Conservation (phyloP, 2,888 invertebrate species). For the Ypsolopha sequella region DNA sequence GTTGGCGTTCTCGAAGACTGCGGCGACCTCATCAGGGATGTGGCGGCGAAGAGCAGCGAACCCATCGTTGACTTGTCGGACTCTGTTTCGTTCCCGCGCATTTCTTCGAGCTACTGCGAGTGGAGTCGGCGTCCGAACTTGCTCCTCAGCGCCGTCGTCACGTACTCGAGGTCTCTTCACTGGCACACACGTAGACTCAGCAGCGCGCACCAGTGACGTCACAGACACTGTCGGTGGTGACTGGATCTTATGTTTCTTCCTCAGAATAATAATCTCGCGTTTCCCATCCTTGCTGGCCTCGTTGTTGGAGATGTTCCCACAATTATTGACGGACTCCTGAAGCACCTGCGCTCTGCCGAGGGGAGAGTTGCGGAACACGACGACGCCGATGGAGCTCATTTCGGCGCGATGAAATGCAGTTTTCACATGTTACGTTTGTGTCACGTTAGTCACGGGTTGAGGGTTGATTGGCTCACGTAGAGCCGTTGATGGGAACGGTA, state of each 20-base stretch:
- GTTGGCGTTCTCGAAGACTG: slow-evolving; percentile 75
- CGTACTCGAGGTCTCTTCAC: slow-evolving; percentile 44
- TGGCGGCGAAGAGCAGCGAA: slow-evolving; percentile 90
- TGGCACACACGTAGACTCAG: slow-evolving; percentile 34
- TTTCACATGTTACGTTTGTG: slow-evolving; percentile 53
- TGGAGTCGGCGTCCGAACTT: slow-evolving; percentile 74
- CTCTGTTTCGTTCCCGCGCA: slow-evolving; percentile 92
- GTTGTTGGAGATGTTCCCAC: slow-evolving; percentile 65
- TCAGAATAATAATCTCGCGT: slow-evolving; percentile 67
- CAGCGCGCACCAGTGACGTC: slow-evolving; percentile 50
- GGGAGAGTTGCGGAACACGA: slow-evolving; percentile 71
- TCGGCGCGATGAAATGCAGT: slow-evolving; percentile 37
- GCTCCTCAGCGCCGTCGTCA: slow-evolving; percentile 58
- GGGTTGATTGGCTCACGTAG: slow-evolving; percentile 33
- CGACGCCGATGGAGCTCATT: slow-evolving; percentile 72
- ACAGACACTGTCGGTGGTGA: slow-evolving; percentile 51
- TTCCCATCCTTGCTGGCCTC: slow-evolving; percentile 39
- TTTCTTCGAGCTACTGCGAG: slow-evolving; percentile 90
- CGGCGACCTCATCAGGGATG: slow-evolving; percentile 86
- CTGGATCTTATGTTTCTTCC: slow-evolving; percentile 60
- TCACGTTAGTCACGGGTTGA: slow-evolving; percentile 31
- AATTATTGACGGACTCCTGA: slow-evolving; percentile 74
- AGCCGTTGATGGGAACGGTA: background rate
- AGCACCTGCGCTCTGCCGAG: slow-evolving; percentile 74
- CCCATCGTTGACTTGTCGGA: slow-evolving; percentile 93